Evolutionary conservation across 1,140 invertebrate genomes (phyloP).

Genomic region (Drosophila lacertosa): DNA sequence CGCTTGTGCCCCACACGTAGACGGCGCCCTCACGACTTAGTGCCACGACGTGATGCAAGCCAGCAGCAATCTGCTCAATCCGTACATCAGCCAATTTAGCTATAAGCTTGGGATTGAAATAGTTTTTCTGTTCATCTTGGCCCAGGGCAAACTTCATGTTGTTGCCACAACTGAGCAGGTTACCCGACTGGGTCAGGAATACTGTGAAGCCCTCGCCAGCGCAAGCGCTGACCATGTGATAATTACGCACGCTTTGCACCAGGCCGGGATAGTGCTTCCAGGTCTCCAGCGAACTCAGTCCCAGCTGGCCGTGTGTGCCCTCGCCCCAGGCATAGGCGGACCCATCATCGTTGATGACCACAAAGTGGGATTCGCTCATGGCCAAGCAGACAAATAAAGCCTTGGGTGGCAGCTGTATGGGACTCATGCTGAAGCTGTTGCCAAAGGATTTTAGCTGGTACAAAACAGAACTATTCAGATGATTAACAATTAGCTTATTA

Average conservation of each 20-base stretch:
- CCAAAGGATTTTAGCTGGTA: constrained; percentile 86
- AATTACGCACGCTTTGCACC: constrained; percentile 87
- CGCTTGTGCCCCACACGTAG: constrained; percentile 89
- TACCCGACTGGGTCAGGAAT: constrained; percentile 89
- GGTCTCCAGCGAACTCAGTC: constrained; percentile 86
- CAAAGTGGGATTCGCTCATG: constrained; percentile 88
- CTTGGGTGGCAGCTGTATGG: constrained; percentile 86
- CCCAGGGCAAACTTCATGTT: constrained; percentile 88
- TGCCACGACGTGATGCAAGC: constrained; percentile 88
- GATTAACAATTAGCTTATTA: neutral
- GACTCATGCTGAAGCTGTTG: constrained; percentile 85
- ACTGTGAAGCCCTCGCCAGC: constrained; percentile 87
- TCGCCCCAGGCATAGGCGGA: constrained; percentile 90
- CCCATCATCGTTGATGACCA: constrained; percentile 88
- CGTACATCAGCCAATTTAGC: constrained; percentile 86
- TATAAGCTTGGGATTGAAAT: constrained; percentile 87
- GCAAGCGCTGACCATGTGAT: constrained; percentile 86
- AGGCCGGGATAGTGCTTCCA: constrained; percentile 86
- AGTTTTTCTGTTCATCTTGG: constrained; percentile 87
- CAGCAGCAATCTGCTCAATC: constrained; percentile 87
- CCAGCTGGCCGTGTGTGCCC: constrained; percentile 88
- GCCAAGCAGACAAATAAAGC: constrained; percentile 86
- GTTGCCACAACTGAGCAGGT: constrained; percentile 90
- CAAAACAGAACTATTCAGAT: constrained; percentile 85
- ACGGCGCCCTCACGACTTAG: constrained; percentile 87